Evolutionary conservation across 35 echinoderm and acorn worm genomes (phyloP), one percentile per base, ranked within the genome.

Genomic region (Chiridota heheva): DNA sequence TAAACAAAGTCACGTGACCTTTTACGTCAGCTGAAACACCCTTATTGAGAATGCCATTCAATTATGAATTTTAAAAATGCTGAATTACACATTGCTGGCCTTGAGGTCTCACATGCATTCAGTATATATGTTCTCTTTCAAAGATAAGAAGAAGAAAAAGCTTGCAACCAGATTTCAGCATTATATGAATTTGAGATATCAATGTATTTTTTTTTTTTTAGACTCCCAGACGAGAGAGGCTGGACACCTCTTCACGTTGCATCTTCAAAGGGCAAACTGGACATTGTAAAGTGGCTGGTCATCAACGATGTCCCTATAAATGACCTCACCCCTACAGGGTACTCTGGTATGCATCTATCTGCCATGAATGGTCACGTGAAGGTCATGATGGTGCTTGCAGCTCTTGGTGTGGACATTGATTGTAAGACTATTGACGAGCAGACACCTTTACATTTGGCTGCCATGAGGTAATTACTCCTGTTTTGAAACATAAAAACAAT

Each of bases 391-490:
- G 72, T 91, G 55, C 49, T 91, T 30, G 72, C 84, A 31, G 88
- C 84, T 5, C 86, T 91, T 62, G 94, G 88, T 18, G 66, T 87
- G 79, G 81, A 76, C 0, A 64, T 97, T 1, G 71, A 86, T 39
- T 84, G 84, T 32, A 67, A 78, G 7, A 97, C 94, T 2, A 67
- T 97, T 6, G 94, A 97, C 49, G 69, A 88, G 8, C 94, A 97
- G 63, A 97, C 94, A 45, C 94, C 94, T 12, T 65, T 97, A 16
- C 94, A 97, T 69, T 58, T 97, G 22, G 87, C 94, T 48, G 88
- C 94, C 26, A 97, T 97, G 94, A 91, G 89, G 94, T 97, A 45
- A 80, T 74, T 41, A 12, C 29, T 55, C n/a, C n/a, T n/a, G n/a
- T n/a, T n/a, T n/a, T n/a, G n/a, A n/a, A n/a, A n/a, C n/a, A n/a